phyloP scores from a whole-genome alignment of 1,140 invertebrate species.

The Pogonomyrmex californicus region DNA sequence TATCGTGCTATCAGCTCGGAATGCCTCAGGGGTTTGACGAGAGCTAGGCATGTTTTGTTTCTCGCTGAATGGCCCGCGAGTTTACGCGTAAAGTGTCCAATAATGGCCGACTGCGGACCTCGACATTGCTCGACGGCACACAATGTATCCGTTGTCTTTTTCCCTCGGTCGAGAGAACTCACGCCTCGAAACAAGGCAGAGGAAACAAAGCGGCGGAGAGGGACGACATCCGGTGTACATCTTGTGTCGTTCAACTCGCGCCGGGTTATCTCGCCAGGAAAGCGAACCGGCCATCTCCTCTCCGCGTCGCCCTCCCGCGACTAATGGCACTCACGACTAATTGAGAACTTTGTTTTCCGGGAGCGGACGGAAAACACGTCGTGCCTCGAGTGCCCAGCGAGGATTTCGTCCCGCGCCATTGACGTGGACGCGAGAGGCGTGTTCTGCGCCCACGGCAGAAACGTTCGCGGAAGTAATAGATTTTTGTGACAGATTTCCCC shows the following conservation, averaged over 20 bases:
- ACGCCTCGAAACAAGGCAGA: slow-evolving; percentile 25
- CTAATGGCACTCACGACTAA: slow-evolving; percentile 63
- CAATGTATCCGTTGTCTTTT: slow-evolving; percentile 68
- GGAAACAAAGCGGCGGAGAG: slow-evolving; percentile 65
- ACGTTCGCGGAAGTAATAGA: slow-evolving; percentile 40
- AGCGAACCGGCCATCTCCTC: slow-evolving; percentile 43
- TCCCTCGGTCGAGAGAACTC: slow-evolving; percentile 57
- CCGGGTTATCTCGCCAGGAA: slow-evolving; percentile 69
- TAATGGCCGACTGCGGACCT: slow-evolving; percentile 53
- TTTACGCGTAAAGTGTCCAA: slow-evolving; percentile 51
- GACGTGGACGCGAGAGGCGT: slow-evolving; percentile 2
- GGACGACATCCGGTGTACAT: slow-evolving; percentile 69
- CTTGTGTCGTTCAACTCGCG: slow-evolving; percentile 72
- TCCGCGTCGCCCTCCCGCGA: slow-evolving; percentile 9
- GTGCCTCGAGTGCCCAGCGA: slow-evolving; percentile 27
- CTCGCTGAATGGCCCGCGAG: slow-evolving; percentile 40
- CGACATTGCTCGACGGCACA: slow-evolving; percentile 63
- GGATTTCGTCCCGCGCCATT: slow-evolving; percentile 57
- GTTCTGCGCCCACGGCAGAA: background rate
- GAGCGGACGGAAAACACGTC: slow-evolving; percentile 36
- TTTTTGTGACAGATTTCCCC: slow-evolving; percentile 47
- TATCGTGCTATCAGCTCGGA: background rate
- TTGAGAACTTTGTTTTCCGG: slow-evolving; percentile 62
- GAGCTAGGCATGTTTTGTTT: slow-evolving; percentile 29
- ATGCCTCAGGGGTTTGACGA: background rate